A percentile compares a stretch with the other conserved stretches of the same genome.
phyloP scores from a whole-genome alignment of 2,888 invertebrate species.

The Cremastobaeus sp. region DNA sequence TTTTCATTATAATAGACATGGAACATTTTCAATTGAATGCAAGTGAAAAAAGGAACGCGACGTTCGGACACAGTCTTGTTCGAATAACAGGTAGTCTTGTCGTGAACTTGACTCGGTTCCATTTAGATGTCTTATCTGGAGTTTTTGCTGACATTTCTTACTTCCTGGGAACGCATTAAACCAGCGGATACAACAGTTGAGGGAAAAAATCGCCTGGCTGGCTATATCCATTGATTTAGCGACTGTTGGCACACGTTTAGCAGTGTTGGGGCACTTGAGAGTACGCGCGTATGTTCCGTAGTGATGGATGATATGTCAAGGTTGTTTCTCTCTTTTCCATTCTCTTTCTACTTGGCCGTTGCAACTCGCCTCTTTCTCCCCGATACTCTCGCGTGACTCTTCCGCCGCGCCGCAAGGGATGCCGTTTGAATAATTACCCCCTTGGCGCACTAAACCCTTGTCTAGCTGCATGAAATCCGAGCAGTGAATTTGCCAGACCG shows the following conservation, averaged over 20 bases:
- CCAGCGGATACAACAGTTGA: slow-evolving; percentile 8
- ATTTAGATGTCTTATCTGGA: slow-evolving; percentile 47
- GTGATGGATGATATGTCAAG: slow-evolving; percentile 74
- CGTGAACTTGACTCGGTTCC: slow-evolving; percentile 44
- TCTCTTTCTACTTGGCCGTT: slow-evolving; percentile 59
- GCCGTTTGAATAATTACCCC: slow-evolving; percentile 78
- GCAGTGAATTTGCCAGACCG: slow-evolving; percentile 73
- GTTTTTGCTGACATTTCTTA: slow-evolving; percentile 32
- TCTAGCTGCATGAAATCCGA: slow-evolving; percentile 74
- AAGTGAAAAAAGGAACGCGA: slow-evolving; percentile 15
- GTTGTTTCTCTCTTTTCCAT: slow-evolving; percentile 64
- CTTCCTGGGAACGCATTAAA: slow-evolving; percentile 42
- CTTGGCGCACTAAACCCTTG: slow-evolving; percentile 72
- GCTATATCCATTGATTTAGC: slow-evolving; percentile 51
- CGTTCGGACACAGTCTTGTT: slow-evolving; percentile 41
- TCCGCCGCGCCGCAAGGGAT: slow-evolving; percentile 72
- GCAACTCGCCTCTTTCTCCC: slow-evolving; percentile 53
- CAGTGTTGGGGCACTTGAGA: slow-evolving; percentile 68
- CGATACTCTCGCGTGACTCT: slow-evolving; percentile 70
- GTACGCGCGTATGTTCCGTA: slow-evolving; percentile 68
- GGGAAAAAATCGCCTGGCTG: slow-evolving; percentile 18
- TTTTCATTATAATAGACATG: slow-evolving; percentile 43
- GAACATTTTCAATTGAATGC: slow-evolving; percentile 45
- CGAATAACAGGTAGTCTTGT: slow-evolving; percentile 45
- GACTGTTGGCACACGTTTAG: slow-evolving; percentile 67